A percentile compares a stretch with the other conserved stretches of the same genome.
Conservation (phyloP, 2,888 invertebrate genomes). For the Vesta saturnalis region DNA sequence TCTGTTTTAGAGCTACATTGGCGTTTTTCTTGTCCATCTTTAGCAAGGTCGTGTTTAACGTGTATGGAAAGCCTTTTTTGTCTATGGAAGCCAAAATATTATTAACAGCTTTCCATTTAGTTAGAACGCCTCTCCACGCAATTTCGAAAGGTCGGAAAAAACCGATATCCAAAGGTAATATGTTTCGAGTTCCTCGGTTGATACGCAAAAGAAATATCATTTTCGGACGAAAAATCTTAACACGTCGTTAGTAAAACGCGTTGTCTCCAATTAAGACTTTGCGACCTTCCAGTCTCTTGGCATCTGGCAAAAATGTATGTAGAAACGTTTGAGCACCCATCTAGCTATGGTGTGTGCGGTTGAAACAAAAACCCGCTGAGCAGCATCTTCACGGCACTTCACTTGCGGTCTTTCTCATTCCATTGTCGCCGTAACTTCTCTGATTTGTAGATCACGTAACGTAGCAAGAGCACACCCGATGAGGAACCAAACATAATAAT, state of each 20-base stretch:
- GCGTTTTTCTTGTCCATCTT: constrained; percentile 11
- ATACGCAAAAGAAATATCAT: background rate
- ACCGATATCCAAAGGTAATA: background rate
- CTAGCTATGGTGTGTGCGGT: constrained; percentile 11
- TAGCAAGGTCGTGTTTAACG: background rate
- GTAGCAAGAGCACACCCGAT: constrained; percentile 51
- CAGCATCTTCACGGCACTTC: constrained; percentile 6
- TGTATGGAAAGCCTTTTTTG: constrained; percentile 17
- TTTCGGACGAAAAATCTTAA: background rate
- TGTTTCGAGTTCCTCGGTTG: background rate
- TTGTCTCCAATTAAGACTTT: background rate
- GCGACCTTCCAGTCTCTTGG: background rate
- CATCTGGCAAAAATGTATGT: background rate
- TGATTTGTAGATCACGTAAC: constrained; percentile 51
- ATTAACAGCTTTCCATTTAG: constrained; percentile 13
- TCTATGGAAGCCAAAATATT: background rate
- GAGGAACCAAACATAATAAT: constrained; percentile 54
- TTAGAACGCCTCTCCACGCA: constrained; percentile 12
- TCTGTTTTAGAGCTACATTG: background rate
- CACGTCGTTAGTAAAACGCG: background rate
- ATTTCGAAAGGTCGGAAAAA: background rate
- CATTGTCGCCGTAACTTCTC: constrained; percentile 40
- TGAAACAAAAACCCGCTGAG: background rate
- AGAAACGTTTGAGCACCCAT: constrained; percentile 17
- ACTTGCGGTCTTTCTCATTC: background rate